Evolutionary conservation across 1,140 invertebrate genomes (phyloP), one percentile per base, ranked within the genome.

Genomic region (Drosophila malerkotliana): DNA sequence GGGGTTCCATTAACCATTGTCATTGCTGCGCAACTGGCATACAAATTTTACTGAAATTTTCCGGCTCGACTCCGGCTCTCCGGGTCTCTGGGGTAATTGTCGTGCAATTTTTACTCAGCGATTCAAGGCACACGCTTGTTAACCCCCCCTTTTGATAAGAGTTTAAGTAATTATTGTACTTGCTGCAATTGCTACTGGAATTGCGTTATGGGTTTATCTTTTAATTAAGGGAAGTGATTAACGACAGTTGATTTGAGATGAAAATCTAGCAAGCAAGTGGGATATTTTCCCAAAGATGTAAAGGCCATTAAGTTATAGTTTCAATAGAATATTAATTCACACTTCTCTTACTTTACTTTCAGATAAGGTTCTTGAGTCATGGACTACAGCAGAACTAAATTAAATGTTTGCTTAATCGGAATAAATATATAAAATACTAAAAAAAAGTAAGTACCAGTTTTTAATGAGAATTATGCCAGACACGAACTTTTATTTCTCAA

Each of bases 61-160:
- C 56, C 55, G 52, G 32, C 48, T 51, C 63, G 28, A 37, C 49
- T 75, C 30, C 60, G 51, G 41, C 61, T 75, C 72, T 74, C 72
- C 60, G 51, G 41, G 72, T 75, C 72, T 74, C 72, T 75, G 49
- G 72, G 72, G 72, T 76, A 75, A 75, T 75, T 75, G 72, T 55
- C 54, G 54, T 53, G 61, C 72, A 75, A 75, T 75, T 75, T 74
- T 49, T n/a, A 54, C 49, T 72, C 32, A 10, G 14, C 68, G 47
- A 73, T 63, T 67, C 72, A 41, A 74, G 69, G 71, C 72, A 74
- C 72, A 74, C 72, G 69, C 57, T 58, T 56, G 45, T n/a, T 28
- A 7, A 6, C 10, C 18, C 12, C 28, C 24, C 21, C 21, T 54
- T 44, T 47, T 75, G 72, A 74, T 74, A 75, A 74, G 53, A 75